Evolutionary conservation across 2,113 vertebrate species (phyloP).

Genomic region (Hystrix cristata): DNA sequence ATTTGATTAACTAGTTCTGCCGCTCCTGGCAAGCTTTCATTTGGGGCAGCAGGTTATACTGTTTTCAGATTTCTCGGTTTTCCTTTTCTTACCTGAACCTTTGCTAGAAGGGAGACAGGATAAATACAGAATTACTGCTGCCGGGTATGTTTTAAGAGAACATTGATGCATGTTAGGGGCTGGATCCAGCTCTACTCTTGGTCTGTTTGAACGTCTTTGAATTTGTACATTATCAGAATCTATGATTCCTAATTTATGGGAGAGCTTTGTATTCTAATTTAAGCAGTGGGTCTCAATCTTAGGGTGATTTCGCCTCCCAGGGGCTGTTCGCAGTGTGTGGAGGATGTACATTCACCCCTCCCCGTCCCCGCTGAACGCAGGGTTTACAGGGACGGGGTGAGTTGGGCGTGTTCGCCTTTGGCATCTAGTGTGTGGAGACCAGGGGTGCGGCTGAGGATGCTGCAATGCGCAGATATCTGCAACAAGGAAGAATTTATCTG

Average conservation of each 20-base stretch:
- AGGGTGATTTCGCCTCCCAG: neutral
- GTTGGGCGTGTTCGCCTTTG: neutral
- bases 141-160: neutral
- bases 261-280: slow-evolving; percentile 8
- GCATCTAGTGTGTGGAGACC: neutral
- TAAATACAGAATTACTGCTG: neutral
- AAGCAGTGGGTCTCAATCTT: neutral
- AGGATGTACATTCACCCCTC: no score
- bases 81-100: slow-evolving; percentile 23
- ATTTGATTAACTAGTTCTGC: neutral
- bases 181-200: no score
- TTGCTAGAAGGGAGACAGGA: neutral
- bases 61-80: neutral
- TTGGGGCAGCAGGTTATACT: neutral
- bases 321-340: neutral
- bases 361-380: neutral
- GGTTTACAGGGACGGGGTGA: neutral
- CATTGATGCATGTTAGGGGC: neutral
- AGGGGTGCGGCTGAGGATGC: neutral
- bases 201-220: neutral
- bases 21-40: neutral
- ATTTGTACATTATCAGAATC: neutral
- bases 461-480: neutral
- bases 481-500: neutral
- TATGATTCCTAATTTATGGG: neutral